Base-by-base conservation (phyloP, 1,140 invertebrate species). In the Drosophila tsacasi region DNA sequence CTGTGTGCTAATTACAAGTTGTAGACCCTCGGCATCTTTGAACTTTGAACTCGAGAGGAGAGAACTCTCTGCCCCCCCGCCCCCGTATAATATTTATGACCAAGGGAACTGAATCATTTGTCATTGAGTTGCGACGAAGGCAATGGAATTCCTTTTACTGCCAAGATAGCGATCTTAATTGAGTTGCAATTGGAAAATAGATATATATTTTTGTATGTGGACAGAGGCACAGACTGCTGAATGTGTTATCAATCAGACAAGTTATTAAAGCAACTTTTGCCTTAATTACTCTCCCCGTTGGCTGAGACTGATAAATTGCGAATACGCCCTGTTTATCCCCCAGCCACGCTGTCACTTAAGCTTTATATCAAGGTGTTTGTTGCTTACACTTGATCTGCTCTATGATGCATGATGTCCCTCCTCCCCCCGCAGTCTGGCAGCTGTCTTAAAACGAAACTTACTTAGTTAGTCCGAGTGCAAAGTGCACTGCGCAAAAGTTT, bases 161-260 rank as follows among this genome's bases (percentile, higher is more conserved):
- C 32, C 35, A 37, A 74, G 84, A 89, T 89, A 61, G 74, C 40
- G 47, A 89, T 89, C 84, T 89, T 84, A 89, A 89, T 89, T 89
- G 85, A 89, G 74, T 89, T 90, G 74, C 82, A 90, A 83, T 89
- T 81, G 84, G 61, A 75, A 71, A 71, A 69, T 19, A 54, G 50
- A 75, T 73, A 52, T 62, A 60, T 77, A 66, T 17, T n/a, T 46
- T 49, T 57, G 49, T 55, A 49, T 25, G 49, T 44, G 63, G 37
- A 49, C 58, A 58, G 67, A 59, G 35, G 13, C 52, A 35, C 27
- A 17, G 37, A 49, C 58, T 54, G 66, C 23, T 4, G 15, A 44
- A 40, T 61, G 15, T 39, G 65, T 77, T 68, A 89, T 90, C 84
- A 84, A 89, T 89, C 85, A 89, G 19, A 76, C 47, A 83, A 87